phyloP scores from a whole-genome alignment of 2,113 vertebrate species.

The Callithrix jacchus region DNA sequence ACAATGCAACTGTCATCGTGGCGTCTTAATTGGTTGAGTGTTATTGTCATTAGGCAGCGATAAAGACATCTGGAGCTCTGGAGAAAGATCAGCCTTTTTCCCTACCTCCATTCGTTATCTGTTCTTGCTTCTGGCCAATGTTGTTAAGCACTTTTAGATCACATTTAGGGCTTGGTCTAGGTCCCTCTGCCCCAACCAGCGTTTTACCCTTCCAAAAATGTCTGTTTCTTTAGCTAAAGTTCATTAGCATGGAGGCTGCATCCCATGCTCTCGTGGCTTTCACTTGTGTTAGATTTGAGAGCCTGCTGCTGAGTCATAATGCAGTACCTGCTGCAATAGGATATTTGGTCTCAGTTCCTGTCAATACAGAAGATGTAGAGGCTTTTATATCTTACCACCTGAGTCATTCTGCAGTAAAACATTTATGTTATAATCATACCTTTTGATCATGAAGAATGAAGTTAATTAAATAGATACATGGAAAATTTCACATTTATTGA shows the following conservation, averaged over 20 bases:
- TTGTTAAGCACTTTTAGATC: slow-evolving; percentile 73
- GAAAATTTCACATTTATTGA: background rate
- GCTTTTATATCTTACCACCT: background rate
- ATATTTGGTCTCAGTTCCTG: slow-evolving; percentile 30
- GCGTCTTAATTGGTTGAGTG: slow-evolving; percentile 86
- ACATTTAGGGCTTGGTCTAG: slow-evolving; percentile 67
- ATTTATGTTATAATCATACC: background rate
- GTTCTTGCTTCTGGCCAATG: slow-evolving; percentile 75
- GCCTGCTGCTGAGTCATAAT: slow-evolving; percentile 45
- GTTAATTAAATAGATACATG: background rate
- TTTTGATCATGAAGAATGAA: background rate
- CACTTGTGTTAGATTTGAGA: slow-evolving; percentile 55
- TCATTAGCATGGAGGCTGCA: slow-evolving; percentile 61
- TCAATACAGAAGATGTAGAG: background rate
- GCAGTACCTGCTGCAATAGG: slow-evolving; percentile 53
- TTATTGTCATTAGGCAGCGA: slow-evolving; percentile 86
- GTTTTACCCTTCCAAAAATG: slow-evolving; percentile 66
- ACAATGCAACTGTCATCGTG: slow-evolving; percentile 84
- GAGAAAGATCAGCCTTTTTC: slow-evolving; percentile 83
- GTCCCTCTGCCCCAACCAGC: slow-evolving; percentile 51
- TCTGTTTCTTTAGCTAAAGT: slow-evolving; percentile 76
- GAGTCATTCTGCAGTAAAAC: background rate
- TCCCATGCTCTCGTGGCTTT: slow-evolving; percentile 51
- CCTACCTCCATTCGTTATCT: slow-evolving; percentile 71
- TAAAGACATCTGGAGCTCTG: slow-evolving; percentile 89